Evolutionary conservation across 2,888 invertebrate species (phyloP), one percentile per base, ranked within the genome.

Genomic region (Leuctra nigra): DNA sequence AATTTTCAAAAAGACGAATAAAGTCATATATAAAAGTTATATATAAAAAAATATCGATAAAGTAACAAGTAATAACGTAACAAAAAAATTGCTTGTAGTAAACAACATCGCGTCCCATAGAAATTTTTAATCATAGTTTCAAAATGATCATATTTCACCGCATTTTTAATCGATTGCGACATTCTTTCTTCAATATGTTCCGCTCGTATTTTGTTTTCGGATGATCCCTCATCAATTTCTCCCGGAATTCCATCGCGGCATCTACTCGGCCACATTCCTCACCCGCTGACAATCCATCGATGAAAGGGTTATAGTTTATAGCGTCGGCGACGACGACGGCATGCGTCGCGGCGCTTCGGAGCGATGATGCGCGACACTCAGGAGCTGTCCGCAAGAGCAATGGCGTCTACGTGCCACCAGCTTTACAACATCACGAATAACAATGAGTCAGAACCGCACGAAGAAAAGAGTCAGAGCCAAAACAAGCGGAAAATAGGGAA

Each of bases 401-500:
- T 50, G 50, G 7, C 18, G 50, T 9, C 20, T 18, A 50, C 50
- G 50, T 50, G 50, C 33, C 33, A 9, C 9, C 35, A 4, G 33
- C 22, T 23, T 44, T 16, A 18, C 35, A 29, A 50, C 50, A 20
- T 44, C 20, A 22, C 44, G 50, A 50, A 50, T 50, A 50, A 35
- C 50, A 50, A 50, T 50, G 50, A 50, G 50, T 44, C 44, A 23
- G 23, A 20, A 44, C 22, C 4, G 20, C 23, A 16, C 13, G 29
- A 29, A 29, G 29, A 29, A 29, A 29, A 6, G 6, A 11, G 29
- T 29, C 7, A 7, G 29, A 29, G 50, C 29, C 33, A 50, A 50
- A 50, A 50, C 50, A 50, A 35, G 50, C 50, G 50, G 50, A 50
- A 50, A 50, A 50, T 50, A 33, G 33, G 50, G 36, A 50, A 50